A percentile compares a stretch with the other conserved stretches of the same genome.
These are phyloP conservation scores for Cygnus buccinator DNA, from an alignment of 2,113 vertebrate species.

Conservation along the genomic window DNA sequence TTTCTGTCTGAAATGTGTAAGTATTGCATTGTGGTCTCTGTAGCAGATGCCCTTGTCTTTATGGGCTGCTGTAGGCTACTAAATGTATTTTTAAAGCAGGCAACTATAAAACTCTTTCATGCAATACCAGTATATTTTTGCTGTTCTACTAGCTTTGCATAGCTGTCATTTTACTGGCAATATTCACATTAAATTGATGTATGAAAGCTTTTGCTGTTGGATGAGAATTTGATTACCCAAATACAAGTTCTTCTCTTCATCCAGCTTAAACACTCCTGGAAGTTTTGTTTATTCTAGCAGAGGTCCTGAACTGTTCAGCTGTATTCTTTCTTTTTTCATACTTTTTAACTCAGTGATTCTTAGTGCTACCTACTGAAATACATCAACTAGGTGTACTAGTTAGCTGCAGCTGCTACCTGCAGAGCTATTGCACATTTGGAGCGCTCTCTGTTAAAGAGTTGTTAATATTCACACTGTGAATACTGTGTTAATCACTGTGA, in stretches of 20 bases:
- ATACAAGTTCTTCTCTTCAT: neutral
- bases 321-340: neutral
- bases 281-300: neutral
- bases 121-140: neutral
- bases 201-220: neutral
- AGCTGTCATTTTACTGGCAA: neutral
- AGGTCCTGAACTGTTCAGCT: neutral
- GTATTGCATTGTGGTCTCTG: neutral
- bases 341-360: neutral
- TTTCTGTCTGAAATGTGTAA: neutral
- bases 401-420: neutral
- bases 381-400: neutral
- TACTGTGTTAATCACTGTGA: too few relatives aligned
- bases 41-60: neutral
- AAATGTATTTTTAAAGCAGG: neutral
- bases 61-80: neutral
- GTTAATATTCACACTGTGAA: neutral
- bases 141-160: neutral
- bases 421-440: neutral
- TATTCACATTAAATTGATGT: neutral
- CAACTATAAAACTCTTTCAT: neutral
- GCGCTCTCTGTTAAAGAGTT: neutral
- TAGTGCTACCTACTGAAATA: neutral
- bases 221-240: neutral
- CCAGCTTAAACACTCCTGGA: neutral